Evolutionary conservation across 1,140 invertebrate genomes (phyloP), one percentile per base, ranked within the genome.

Genomic region (Diorhabda sublineata): DNA sequence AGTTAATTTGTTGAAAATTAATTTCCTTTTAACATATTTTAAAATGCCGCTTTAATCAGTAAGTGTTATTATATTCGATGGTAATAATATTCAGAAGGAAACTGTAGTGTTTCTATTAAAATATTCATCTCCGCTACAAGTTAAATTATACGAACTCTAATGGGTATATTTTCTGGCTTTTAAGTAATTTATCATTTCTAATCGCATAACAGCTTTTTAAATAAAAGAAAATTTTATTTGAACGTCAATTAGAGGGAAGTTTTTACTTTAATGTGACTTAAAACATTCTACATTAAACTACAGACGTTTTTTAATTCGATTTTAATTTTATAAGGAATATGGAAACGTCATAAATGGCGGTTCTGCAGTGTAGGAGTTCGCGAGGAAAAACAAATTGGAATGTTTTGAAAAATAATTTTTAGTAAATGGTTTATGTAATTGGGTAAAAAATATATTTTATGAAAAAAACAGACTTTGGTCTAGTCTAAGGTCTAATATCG

Each of bases 211-310:
- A 52, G 47, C 47, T 52, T 52, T 52, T 52, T 52, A 52, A 52
- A 52, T 52, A 52, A 52, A 52, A 52, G 47, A 52, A 52, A 26
- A 52, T 52, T 52, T 52, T 52, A 52, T 52, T 52, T 52, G 47
- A 52, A 52, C n/a, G 47, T n/a, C 47, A 52, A n/a, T 52, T 52
- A 52, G 47, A 52, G 47, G 47, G n/a, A 52, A 52, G 47, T 52
- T 52, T 52, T 52, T 8, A 52, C 47, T 52, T 6, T 52, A 52
- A 52, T 52, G 47, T 52, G 47, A 52, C 47, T 52, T 52, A n/a
- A 52, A 52, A 52, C 47, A n/a, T 52, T 52, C 47, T 52, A 52
- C 47, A 52, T 52, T 52, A 52, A 52, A 52, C 47, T 52, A n/a
- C n/a, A 52, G 47, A 52, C 47, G n/a, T 52, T 52, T 52, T 52